phyloP scores from a whole-genome alignment of 2,888 invertebrate genomes.

The Lomographa bimaculata region DNA sequence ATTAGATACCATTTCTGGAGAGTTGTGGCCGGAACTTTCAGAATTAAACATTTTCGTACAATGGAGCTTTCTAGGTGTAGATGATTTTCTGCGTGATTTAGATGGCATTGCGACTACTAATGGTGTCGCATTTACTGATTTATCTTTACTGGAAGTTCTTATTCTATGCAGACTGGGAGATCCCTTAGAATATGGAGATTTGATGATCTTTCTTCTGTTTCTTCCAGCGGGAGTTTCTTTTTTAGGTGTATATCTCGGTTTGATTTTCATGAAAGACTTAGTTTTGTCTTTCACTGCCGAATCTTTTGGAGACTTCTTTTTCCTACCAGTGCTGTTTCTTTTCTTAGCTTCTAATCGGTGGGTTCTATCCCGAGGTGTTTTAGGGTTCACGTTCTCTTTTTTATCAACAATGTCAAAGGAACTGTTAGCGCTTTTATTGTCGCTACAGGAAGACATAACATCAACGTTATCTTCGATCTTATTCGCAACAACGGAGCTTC shows the following conservation, averaged over 20 bases:
- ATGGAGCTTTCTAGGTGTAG: conserved; percentile 74
- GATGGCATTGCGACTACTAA: conserved; percentile 46
- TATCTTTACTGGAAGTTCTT: conserved; percentile 50
- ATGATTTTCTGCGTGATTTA: conserved; percentile 77
- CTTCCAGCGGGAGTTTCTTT: conserved; percentile 48
- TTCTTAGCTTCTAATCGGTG: conserved; percentile 32
- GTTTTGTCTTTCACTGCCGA: conserved; percentile 52
- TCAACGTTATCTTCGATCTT: conserved; percentile 47
- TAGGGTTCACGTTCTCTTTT: conserved; percentile 28
- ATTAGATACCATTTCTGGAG: conserved; percentile 45
- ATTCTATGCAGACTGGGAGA: conserved; percentile 34
- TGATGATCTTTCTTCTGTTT: conserved; percentile 41
- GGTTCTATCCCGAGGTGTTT: conserved; percentile 37
- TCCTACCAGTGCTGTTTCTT: conserved; percentile 39
- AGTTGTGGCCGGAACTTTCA: conserved; percentile 54
- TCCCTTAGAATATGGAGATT: conserved; percentile 30
- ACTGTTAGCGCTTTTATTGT: conserved; percentile 43
- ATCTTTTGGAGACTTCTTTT: conserved; percentile 46
- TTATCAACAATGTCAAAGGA: conserved; percentile 40
- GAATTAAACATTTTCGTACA: conserved; percentile 63
- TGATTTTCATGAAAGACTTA: conserved; percentile 68
- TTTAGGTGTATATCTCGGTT: conserved; percentile 62
- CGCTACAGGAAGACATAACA: conserved; percentile 47
- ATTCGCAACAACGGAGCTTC: conserved; percentile 33
- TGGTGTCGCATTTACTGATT: conserved; percentile 33